Base-by-base conservation (phyloP, 2,888 invertebrate genomes). In the Beris morrisii region DNA sequence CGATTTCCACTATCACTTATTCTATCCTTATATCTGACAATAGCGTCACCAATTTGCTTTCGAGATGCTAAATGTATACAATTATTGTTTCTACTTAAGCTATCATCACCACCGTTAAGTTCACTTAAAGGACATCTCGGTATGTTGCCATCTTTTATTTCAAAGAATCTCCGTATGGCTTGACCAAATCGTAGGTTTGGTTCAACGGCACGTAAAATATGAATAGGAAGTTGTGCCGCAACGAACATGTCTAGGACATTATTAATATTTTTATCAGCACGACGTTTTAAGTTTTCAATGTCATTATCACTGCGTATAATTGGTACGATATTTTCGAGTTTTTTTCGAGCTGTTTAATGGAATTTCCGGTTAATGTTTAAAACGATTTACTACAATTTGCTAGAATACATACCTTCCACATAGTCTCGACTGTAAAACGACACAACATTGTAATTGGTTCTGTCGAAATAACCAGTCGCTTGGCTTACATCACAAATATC, bases 401-500 rank as follows among this genome's bases (percentile, higher is more conserved):
- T 22, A 7, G 43, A 15, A 56, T 13, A 46, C 13, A 77, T 79
- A 90, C 90, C 87, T 73, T 82, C 81, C 12, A 87, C 84, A 78
- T 91, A 93, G 83, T 97, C 97, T 65, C 85, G 85, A 69, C 89
- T 87, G 79, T 95, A 95, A 79, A 96, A 92, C 38, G 93, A 86
- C 59, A 91, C 83, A 73, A 89, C 89, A 70, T 87, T 86, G 72
- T 84, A 89, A 73, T 90, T 87, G 74, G 87, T 85, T 64, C 83
- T 80, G 79, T 93, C 92, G 78, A 92, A 95, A 78, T 90, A 89
- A 0, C 95, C 95, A 38, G 86, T 83, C 75, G 86, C 86, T 79
- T 90, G 89, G 76, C 88, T 87, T 22, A 90, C 84, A 72, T 92
- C 90, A 72, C 81, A 81, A 4, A 87, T 78, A 61, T 84, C 83